Evolutionary conservation across 1,140 invertebrate genomes (phyloP), one percentile per base, ranked within the genome.

Genomic region (Cotesia vestalis): DNA sequence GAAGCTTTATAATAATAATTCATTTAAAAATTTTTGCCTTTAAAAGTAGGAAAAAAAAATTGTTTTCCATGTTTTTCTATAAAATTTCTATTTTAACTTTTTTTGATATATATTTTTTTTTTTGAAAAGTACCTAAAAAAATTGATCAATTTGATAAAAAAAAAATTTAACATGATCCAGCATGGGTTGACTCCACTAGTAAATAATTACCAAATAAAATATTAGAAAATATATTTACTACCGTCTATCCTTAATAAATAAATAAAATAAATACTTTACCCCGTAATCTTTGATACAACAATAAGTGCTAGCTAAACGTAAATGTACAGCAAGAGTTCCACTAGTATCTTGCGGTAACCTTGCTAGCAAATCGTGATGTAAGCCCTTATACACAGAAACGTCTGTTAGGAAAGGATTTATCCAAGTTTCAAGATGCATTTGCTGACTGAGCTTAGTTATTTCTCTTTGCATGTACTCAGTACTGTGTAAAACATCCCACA

Each of bases 401-500:
- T 95, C 93, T 63, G 92, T 91, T 66, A 92, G 84, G 81, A 94
- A 94, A 34, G 88, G 88, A 35, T 90, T 90, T 27, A 93, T 83
- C 90, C 90, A 93, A 1, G 89, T 86, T 72, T 93, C 92, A 35
- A 93, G 80, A 76, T 92, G 91, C 67, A 94, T 83, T 71, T 92
- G 90, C 72, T 90, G 88, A 76, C 89, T 90, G 51, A 95, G 74
- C 85, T 93, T 94, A 52, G 87, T 88, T 75, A 92, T 91, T 84
- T 94, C 93, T 79, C 91, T 88, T 80, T 93, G 90, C 73, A 94
- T 90, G 70, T 89, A 89, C 78, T 93, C 93, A 81, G 87, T 91
- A 27, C 90, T 91, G 72, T 94, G 91, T 9, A 96, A 86, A 20
- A 96, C 84, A 80, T 96, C 94, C 92, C 94, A 96, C 83, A 94